These are phyloP conservation scores for Enteromius fasciolatus DNA, from an alignment of 2,797 vertebrate species.

Conservation along the genomic window DNA sequence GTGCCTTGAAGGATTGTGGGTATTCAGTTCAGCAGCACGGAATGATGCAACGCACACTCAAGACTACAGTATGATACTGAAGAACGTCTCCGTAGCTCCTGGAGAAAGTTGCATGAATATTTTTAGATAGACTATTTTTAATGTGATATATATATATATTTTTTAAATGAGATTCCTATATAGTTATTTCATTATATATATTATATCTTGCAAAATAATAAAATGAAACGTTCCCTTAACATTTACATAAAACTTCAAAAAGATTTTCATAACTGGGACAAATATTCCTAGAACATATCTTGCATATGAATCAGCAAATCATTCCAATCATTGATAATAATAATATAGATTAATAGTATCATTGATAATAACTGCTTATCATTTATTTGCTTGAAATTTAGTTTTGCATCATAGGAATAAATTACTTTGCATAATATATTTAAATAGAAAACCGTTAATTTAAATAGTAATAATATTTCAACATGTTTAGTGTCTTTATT, in stretches of 20 bases:
- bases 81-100: neutral
- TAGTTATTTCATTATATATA: neutral
- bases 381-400: too few relatives aligned
- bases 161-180: neutral
- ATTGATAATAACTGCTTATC: neutral
- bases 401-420: neutral
- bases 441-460: neutral
- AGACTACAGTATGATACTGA: slow-evolving; percentile 7
- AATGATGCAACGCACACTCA: slow-evolving; percentile 23
- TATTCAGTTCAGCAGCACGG: neutral
- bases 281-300: neutral
- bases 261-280: neutral
- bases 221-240: neutral
- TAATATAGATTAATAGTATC: neutral
- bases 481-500: too few relatives aligned
- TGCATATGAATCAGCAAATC: too few relatives aligned
- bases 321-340: too few relatives aligned
- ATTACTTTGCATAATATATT: neutral
- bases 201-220: neutral
- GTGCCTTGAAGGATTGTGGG: slow-evolving; percentile 29
- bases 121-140: neutral
- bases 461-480: too few relatives aligned
- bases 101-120: neutral
- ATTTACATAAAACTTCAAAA: neutral
- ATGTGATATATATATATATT: neutral